These are phyloP conservation scores for Poecile montanus DNA, from an alignment of 2,797 vertebrate species.

Conservation along the genomic window DNA sequence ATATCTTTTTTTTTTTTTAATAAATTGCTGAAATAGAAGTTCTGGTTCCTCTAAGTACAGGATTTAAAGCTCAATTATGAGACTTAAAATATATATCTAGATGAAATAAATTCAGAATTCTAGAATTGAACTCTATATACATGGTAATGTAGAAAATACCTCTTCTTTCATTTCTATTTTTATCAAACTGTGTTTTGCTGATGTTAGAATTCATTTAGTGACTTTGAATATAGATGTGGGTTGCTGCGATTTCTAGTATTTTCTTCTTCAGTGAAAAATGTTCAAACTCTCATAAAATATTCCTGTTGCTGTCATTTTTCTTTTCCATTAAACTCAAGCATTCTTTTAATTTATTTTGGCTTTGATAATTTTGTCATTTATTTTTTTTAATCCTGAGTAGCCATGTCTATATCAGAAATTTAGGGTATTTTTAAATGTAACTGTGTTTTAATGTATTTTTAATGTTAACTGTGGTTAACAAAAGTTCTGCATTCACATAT, in stretches of 20 bases:
- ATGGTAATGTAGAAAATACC: neutral
- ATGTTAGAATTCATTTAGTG: neutral
- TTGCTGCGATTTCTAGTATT: neutral
- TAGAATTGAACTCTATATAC: neutral
- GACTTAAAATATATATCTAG: neutral
- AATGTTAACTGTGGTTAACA: neutral
- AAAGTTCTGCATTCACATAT: neutral
- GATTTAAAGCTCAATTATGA: neutral
- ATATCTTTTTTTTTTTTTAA: accelerated
- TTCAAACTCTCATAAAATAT: neutral
- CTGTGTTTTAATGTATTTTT: neutral
- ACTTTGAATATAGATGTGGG: neutral
- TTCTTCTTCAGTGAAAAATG: neutral
- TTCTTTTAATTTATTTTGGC: neutral
- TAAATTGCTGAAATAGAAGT: neutral
- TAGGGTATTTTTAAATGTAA: neutral
- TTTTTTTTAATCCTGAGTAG: neutral
- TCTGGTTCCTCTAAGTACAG: neutral
- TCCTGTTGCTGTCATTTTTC: neutral
- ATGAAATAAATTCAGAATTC: neutral
- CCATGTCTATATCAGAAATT: neutral
- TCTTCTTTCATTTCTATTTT: neutral
- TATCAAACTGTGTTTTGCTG: neutral
- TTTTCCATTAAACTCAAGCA: neutral
- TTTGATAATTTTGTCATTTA: neutral